phyloP scores from a whole-genome alignment of 2,797 vertebrate species.

The Sarcophilus harrisii region DNA sequence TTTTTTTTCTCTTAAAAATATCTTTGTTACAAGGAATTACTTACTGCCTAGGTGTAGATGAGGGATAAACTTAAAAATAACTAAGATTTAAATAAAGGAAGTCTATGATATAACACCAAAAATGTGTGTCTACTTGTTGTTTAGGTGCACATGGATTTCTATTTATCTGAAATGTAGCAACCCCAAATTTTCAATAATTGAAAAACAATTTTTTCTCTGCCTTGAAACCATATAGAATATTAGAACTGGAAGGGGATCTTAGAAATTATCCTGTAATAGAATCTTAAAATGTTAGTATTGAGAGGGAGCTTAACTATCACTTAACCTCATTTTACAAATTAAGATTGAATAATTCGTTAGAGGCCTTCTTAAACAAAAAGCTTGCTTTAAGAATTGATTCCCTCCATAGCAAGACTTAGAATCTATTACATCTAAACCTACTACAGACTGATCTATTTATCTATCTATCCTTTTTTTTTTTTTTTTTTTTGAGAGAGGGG shows the following conservation, averaged over 20 bases:
- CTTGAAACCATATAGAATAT: not conserved
- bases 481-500: not conserved
- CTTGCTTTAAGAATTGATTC: not conserved
- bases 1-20: not conserved
- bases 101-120: not conserved
- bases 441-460: not conserved
- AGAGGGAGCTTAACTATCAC: not conserved
- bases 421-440: not conserved
- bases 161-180: constrained; percentile 3
- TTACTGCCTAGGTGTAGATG: not conserved
- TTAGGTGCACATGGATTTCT: not conserved
- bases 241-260: not conserved
- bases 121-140: not conserved
- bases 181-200: not conserved
- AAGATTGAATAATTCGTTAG: not conserved
- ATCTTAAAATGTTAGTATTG: not conserved
- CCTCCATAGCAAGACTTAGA: not conserved
- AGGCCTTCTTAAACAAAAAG: not conserved
- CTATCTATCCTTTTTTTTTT: not conserved
- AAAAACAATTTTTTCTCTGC: not conserved
- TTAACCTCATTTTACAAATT: not conserved
- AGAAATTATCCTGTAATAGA: not conserved
- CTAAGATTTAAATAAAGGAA: not conserved
- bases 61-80: not conserved
- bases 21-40: not conserved